Base-by-base conservation (phyloP, 2,797 vertebrate genomes). In the Gymnopithys bicolor region DNA sequence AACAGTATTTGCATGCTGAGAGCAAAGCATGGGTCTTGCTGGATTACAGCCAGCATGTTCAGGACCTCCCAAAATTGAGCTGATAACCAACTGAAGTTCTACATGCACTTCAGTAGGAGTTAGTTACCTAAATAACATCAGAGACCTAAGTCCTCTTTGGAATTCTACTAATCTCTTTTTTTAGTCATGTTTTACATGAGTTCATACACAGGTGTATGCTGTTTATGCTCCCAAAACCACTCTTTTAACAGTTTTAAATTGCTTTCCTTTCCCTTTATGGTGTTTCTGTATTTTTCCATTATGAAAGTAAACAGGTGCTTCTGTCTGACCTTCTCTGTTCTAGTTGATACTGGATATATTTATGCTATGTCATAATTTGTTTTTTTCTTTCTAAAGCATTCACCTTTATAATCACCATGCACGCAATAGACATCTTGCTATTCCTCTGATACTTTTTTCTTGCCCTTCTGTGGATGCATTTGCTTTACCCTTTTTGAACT, bases 381-480 rank as follows among this genome's bases (percentile, higher is more conserved):
- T 94, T 93, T 8, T 45, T 89, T 66, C 45, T 89, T 78, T 89
- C 75, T 89, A 64, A 89, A 89, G 60, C 46, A 53, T 82, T 92
- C 78, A 83, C 81, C 53, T 93, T 87, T 75, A 62, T 80, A 92
- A 96, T 77, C 51, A 68, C 75, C 15, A 53, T 68, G 69, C 23
- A 89, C 63, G 71, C 60, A 78, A 43, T 12, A 87, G 56, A 68
- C 76, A 67, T 77, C 74, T 78, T 89, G n/a, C 28, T 77, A 32
- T 90, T 76, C 63, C 68, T 89, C 75, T 77, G 68, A 48, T 78
- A 84, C 13, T 23, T 89, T 91, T 89, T 89, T 49, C 64, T 87
- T 83, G 75, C 49, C 78, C 39, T 95, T 83, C 88, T 83, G 71
- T 78, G 76, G 60, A 80, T 66, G 30, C 25, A 58, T 71, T 89